A percentile compares a stretch with the other conserved stretches of the same genome.
Conservation (phyloP, 2,797 vertebrate species). For the Malurus splendens region DNA sequence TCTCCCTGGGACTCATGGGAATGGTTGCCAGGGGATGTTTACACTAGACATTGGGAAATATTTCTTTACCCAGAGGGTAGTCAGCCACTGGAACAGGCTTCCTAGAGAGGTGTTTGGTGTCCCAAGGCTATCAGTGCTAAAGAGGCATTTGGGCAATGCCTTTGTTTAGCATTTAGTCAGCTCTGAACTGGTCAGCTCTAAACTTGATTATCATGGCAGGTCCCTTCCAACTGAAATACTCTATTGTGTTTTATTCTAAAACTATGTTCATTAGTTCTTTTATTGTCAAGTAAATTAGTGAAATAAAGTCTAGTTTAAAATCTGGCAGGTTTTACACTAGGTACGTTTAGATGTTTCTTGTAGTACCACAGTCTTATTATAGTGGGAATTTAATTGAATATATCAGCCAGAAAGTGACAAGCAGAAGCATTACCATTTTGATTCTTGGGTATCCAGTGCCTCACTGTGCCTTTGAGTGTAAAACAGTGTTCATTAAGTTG, state of each 20-base stretch:
- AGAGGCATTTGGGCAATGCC: background rate
- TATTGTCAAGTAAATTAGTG: background rate
- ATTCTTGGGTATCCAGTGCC: background rate
- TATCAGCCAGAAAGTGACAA: background rate
- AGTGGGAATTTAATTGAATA: background rate
- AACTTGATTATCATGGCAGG: background rate
- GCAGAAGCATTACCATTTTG: background rate
- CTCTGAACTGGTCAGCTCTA: background rate
- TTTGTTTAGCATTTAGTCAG: background rate
- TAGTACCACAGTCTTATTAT: background rate
- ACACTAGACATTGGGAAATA: background rate
- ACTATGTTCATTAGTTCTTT: background rate
- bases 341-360: background rate
- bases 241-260: background rate
- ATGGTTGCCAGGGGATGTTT: background rate
- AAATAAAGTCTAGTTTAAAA: background rate
- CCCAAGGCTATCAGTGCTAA: background rate
- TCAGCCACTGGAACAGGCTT: background rate
- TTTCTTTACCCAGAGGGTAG: background rate
- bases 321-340: background rate
- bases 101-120: background rate
- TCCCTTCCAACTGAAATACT: background rate
- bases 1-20: background rate
- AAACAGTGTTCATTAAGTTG: background rate
- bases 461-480: background rate